Evolutionary conservation across 2,113 vertebrate species (phyloP).

Genomic region (Empidonax traillii): DNA sequence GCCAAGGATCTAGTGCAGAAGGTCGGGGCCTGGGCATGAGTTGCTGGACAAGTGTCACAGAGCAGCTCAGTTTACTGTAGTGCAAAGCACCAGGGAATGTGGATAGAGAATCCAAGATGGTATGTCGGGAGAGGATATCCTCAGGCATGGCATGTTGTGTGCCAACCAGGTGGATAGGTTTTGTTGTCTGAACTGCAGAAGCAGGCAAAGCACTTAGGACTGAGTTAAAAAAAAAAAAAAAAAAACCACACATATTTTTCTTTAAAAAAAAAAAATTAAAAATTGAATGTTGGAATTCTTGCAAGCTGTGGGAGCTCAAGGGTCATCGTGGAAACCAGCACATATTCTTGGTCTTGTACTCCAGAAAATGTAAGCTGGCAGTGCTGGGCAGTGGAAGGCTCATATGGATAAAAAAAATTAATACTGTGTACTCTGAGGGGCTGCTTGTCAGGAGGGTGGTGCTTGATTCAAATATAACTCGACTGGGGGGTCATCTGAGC

Average conservation of each 20-base stretch:
- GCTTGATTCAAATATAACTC: not conserved
- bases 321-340: not conserved
- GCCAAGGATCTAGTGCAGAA: not conserved
- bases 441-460: not conserved
- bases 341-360: rapidly evolving
- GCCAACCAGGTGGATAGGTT: not conserved
- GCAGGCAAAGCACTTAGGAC: not conserved
- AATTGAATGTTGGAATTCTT: not conserved
- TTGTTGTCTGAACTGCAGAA: not conserved
- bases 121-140: not conserved
- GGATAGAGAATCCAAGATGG: rapidly evolving
- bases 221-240: not conserved
- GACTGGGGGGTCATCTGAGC: not conserved
- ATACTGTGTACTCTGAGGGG: not conserved
- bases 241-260: not conserved
- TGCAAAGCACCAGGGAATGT: not conserved
- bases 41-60: not conserved
- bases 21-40: not conserved
- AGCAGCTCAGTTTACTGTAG: not conserved
- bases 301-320: not conserved
- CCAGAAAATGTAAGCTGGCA: not conserved
- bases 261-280: not conserved
- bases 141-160: not conserved
- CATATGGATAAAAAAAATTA: not conserved
- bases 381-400: not conserved